phyloP scores from a whole-genome alignment of 2,888 invertebrate genomes.

The Trachelus troglodyta region DNA sequence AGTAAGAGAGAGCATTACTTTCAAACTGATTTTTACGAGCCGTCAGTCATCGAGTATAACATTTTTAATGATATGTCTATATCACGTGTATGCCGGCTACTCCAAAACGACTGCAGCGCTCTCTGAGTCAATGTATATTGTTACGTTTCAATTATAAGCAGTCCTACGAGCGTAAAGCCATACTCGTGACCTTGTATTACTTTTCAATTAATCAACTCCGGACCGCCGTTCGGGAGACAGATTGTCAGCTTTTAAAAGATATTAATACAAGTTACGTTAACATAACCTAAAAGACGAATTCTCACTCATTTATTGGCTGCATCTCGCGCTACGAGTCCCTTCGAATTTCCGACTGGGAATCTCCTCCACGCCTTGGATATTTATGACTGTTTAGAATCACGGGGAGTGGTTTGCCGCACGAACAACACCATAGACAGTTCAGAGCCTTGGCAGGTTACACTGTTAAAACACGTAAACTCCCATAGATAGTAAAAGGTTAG shows the following conservation, averaged over 20 bases:
- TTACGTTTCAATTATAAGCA: constrained; percentile 56
- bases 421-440: constrained; percentile 34
- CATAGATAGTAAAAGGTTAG: not conserved
- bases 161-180: not conserved
- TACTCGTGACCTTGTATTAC: not conserved
- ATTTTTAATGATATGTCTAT: constrained; percentile 43
- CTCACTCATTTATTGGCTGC: not conserved
- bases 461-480: constrained; percentile 38
- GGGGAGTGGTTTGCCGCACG: constrained; percentile 50
- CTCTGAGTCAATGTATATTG: constrained; percentile 41
- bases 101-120: constrained; percentile 16
- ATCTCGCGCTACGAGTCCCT: not conserved
- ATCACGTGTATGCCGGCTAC: constrained; percentile 32
- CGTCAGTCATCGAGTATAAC: constrained; percentile 28
- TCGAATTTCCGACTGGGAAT: constrained; percentile 42
- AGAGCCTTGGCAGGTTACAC: constrained; percentile 29
- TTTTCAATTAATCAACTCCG: not conserved
- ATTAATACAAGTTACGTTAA: not conserved
- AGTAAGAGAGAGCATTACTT: not conserved
- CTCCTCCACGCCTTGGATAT: constrained; percentile 40
- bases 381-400: constrained; percentile 53
- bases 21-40: constrained; percentile 37
- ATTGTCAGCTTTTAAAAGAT: not conserved
- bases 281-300: not conserved
- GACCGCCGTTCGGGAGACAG: not conserved